Evolutionary conservation across 37 sponge, comb jelly and placozoan genomes (phyloP).

Genomic region (Corticium candelabrum): DNA sequence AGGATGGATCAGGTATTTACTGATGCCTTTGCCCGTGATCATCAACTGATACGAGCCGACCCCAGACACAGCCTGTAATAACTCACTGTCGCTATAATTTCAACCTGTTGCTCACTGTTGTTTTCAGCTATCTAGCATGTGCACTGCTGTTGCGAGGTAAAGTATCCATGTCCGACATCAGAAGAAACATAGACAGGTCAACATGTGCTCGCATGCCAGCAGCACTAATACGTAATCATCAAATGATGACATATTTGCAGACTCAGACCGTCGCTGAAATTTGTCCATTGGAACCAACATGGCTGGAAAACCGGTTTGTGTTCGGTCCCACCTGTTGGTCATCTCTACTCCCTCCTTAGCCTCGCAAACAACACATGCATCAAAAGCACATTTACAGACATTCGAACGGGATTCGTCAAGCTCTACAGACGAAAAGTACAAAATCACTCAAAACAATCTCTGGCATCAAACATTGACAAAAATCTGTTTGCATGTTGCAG

Average conservation of each 20-base stretch:
- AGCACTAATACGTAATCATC: neutral
- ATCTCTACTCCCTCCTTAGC: slow-evolving; percentile 79
- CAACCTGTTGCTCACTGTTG: neutral
- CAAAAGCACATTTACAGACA: slow-evolving; percentile 40
- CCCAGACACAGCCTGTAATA: slow-evolving; percentile 76
- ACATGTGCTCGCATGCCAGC: neutral
- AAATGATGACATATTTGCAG: slow-evolving; percentile 5
- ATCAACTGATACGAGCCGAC: slow-evolving; percentile 80
- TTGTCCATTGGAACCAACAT: slow-evolving; percentile 94
- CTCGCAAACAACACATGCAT: slow-evolving; percentile 95
- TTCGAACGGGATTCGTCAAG: slow-evolving; percentile 59
- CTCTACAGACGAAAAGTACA: slow-evolving; percentile 79
- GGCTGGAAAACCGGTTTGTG: slow-evolving; percentile 99
- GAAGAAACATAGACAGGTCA: slow-evolving; percentile 82
- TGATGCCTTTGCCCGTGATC: slow-evolving; percentile 87
- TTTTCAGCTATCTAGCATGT: slow-evolving; percentile 78
- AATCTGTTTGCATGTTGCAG: no score
- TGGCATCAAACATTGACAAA: slow-evolving; percentile 6
- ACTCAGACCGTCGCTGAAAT: slow-evolving; percentile 56
- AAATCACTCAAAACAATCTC: neutral
- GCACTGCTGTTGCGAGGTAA: slow-evolving; percentile 95
- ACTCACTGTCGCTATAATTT: neutral
- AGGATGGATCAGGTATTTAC: slow-evolving; percentile 83
- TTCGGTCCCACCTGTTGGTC: slow-evolving; percentile 81
- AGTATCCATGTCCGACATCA: slow-evolving; percentile 81